These are phyloP conservation scores for Drosophila ochracea DNA, from an alignment of 2,888 invertebrate genomes.

Conservation along the genomic window DNA sequence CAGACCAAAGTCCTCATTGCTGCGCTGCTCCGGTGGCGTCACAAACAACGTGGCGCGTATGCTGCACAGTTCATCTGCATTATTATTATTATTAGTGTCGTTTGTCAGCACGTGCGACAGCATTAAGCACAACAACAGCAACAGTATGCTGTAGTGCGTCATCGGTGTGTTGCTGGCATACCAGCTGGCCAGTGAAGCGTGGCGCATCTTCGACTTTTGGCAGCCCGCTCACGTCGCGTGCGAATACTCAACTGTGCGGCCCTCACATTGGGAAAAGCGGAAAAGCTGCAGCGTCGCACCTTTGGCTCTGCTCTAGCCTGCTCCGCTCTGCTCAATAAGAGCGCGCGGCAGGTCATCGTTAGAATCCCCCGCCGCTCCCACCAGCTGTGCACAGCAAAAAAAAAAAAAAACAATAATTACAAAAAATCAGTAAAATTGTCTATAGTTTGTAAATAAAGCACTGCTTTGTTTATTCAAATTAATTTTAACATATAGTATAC, in stretches of 20 bases:
- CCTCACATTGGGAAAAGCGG: constrained; percentile 50
- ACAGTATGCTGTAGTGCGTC: constrained; percentile 55
- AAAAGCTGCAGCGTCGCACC: constrained; percentile 52
- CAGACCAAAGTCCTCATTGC: constrained; percentile 63
- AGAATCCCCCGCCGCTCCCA: constrained; percentile 18
- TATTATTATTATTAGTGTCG: neutral
- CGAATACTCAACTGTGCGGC: constrained; percentile 66
- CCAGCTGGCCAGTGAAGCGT: constrained; percentile 64
- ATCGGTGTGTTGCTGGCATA: constrained; percentile 39
- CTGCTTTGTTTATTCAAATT: neutral
- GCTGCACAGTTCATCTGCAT: constrained; percentile 34
- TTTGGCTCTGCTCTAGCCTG: constrained; percentile 21
- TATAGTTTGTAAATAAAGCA: neutral
- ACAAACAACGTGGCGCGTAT: constrained; percentile 68
- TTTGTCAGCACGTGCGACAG: constrained; percentile 31
- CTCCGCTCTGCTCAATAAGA: constrained; percentile 37
- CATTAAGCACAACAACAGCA: constrained; percentile 31
- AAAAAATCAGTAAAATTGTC: neutral
- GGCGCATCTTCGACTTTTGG: constrained; percentile 24
- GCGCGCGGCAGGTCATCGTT: constrained; percentile 35
- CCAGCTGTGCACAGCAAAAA: constrained; percentile 17
- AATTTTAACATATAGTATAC: neutral
- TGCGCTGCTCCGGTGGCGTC: constrained; percentile 40
- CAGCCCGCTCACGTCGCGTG: constrained; percentile 51
- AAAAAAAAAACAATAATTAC: neutral